phyloP scores from a whole-genome alignment of 2,113 vertebrate genomes.

The Campylorhamphus procurvoides region DNA sequence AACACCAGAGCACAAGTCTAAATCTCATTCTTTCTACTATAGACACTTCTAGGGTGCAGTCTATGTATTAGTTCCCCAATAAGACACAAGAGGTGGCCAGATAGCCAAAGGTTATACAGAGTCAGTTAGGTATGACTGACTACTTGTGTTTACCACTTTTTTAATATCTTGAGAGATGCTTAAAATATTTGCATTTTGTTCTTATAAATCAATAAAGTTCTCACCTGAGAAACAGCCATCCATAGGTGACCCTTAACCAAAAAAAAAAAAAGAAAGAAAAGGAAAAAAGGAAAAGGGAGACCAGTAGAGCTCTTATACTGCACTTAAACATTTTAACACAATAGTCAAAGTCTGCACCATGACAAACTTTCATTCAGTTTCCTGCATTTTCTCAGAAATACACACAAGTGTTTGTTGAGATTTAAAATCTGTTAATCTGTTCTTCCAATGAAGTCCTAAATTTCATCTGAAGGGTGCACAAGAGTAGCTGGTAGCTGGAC shows the following conservation, averaged over 20 bases:
- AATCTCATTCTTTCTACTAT: background rate
- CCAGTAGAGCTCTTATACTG: background rate
- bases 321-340: background rate
- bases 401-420: background rate
- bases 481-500: background rate
- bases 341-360: background rate
- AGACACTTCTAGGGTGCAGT: background rate
- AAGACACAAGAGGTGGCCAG: background rate
- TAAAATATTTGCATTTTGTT: background rate
- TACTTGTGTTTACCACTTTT: background rate
- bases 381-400: background rate
- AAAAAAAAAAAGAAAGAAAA: background rate
- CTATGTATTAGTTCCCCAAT: rapidly evolving
- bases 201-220: rapidly evolving
- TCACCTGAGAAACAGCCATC: background rate
- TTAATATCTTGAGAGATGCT: background rate
- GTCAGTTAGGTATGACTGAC: background rate
- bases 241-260: background rate
- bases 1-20: background rate
- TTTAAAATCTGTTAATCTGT: background rate
- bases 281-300: background rate
- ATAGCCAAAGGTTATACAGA: background rate
- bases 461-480: background rate
- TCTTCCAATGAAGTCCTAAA: background rate
- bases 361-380: background rate